Base-by-base conservation (phyloP, 2,113 vertebrate genomes). In the Prinia subflava region DNA sequence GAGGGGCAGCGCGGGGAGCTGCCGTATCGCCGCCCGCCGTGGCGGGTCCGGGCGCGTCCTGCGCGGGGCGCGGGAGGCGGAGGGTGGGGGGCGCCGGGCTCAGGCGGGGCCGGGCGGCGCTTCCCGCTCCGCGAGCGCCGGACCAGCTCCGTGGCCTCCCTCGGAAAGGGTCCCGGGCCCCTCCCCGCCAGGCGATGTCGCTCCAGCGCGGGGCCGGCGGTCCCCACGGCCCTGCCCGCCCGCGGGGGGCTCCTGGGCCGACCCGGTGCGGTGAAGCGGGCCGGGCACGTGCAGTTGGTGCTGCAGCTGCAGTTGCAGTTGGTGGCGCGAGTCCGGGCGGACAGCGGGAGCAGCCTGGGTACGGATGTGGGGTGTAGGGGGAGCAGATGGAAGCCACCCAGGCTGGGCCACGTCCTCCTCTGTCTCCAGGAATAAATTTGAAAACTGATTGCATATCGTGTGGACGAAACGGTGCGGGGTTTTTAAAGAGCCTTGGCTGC, bases 371-470 rank as follows among this genome's bases (percentile, higher is more conserved):
- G 19, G 13, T 8, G 25, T 23, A 24, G 10, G 31, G 31, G 44
- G 52, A 35, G 4, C 67, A 11, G 67, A 4, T 53, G 82, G 30
- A 25, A 21, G 17, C 13, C 53, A 0, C 47, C 23, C 2, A 1
- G 25, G 11, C 4, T 5, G 55, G 35, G 47, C 60, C 31, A 4
- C 31, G 31, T 42, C 24, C 50, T 52, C 10, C 21, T 8, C 17
- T 20, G 53, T 47, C 46, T 49, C 21, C 5, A 33, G 42, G 30
- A n/a, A 15, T 41, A 41, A 9, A 77, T 56, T 15, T 27, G 21
- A 23, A 64, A 83, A 2, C 24, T 83, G 0, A 27, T 63, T 28
- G n/a, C 4, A 0, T 22, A 0, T 69, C 6, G 0, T 7, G 35
- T 30, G 42, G 9, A 2, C 28, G 47, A 30, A 15, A 2, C 0